These are phyloP conservation scores for Bolborhynchus lineola DNA, from an alignment of 2,113 vertebrate genomes.

Conservation along the genomic window DNA sequence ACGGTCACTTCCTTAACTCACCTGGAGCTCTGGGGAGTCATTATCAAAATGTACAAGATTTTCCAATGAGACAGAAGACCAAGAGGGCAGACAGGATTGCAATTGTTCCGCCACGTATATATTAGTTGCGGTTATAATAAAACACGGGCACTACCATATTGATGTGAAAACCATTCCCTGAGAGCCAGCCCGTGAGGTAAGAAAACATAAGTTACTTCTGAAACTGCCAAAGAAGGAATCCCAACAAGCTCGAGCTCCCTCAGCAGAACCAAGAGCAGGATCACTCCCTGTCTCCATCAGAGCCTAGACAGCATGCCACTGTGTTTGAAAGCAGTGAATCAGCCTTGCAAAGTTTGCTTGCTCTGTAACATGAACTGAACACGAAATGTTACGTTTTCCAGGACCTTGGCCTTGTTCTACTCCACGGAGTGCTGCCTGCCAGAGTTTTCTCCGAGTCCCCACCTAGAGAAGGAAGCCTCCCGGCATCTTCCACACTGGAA, in stretches of 20 bases:
- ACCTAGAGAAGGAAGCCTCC: not conserved
- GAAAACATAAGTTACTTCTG: not conserved
- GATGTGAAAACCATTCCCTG: not conserved
- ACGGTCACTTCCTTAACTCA: not conserved
- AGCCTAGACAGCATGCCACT: not conserved
- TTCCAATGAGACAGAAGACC: not conserved
- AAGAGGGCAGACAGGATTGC: not conserved
- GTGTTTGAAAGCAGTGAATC: not conserved
- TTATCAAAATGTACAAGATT: not conserved
- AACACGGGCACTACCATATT: not conserved
- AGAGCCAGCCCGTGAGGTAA: not conserved
- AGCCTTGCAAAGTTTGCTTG: not conserved
- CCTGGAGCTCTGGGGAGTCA: not conserved
- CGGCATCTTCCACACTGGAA: constrained; percentile 9
- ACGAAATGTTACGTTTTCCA: constrained; percentile 2
- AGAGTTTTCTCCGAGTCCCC: not conserved
- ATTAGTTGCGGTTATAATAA: not conserved
- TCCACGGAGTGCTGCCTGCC: not conserved
- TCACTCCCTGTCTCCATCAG: not conserved
- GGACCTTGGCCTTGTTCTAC: not conserved
- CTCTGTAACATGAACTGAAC: not conserved
- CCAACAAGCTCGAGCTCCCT: not conserved
- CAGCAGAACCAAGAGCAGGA: not conserved
- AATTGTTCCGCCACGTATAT: not conserved
- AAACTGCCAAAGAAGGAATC: not conserved